These are phyloP conservation scores for Zaprionus inermis DNA, from an alignment of 1,140 invertebrate species.

Conservation along the genomic window DNA sequence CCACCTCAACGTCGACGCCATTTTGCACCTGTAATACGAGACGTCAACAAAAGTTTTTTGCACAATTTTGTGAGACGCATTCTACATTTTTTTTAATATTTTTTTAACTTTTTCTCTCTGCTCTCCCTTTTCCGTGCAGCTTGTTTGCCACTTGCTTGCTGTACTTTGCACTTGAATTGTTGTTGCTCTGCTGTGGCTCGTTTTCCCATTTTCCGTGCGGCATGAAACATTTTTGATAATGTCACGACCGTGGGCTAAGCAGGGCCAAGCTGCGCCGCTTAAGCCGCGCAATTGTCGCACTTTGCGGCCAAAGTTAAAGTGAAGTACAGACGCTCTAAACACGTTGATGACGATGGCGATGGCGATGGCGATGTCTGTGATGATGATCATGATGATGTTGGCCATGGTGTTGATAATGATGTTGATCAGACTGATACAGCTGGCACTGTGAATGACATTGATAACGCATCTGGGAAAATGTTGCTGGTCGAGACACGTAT, in stretches of 20 bases:
- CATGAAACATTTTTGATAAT: slow-evolving; percentile 52
- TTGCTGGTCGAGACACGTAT: neutral
- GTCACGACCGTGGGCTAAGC: slow-evolving; percentile 50
- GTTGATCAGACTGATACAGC: slow-evolving; percentile 10
- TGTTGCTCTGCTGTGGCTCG: slow-evolving; percentile 9
- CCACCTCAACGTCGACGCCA: slow-evolving; percentile 25
- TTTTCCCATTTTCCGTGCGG: slow-evolving; percentile 27
- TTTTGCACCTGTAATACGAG: slow-evolving; percentile 55
- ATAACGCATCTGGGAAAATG: neutral
- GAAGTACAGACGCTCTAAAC: slow-evolving; percentile 24
- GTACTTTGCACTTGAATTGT: slow-evolving; percentile 23
- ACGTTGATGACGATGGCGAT: neutral
- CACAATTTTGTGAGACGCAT: slow-evolving; percentile 50
- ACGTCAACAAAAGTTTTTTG: slow-evolving; percentile 52
- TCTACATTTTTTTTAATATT: slow-evolving; percentile 5
- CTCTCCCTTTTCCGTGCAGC: slow-evolving; percentile 4
- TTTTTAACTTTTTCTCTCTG: neutral
- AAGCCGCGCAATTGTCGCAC: slow-evolving; percentile 47
- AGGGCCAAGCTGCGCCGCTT: slow-evolving; percentile 43
- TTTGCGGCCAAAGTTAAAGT: slow-evolving; percentile 33
- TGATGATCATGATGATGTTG: neutral
- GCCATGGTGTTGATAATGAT: neutral
- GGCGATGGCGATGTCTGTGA: neutral
- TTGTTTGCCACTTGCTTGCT: slow-evolving; percentile 22
- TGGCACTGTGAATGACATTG: neutral